phyloP scores from a whole-genome alignment of 1,140 invertebrate genomes.

The Ectropis grisescens region DNA sequence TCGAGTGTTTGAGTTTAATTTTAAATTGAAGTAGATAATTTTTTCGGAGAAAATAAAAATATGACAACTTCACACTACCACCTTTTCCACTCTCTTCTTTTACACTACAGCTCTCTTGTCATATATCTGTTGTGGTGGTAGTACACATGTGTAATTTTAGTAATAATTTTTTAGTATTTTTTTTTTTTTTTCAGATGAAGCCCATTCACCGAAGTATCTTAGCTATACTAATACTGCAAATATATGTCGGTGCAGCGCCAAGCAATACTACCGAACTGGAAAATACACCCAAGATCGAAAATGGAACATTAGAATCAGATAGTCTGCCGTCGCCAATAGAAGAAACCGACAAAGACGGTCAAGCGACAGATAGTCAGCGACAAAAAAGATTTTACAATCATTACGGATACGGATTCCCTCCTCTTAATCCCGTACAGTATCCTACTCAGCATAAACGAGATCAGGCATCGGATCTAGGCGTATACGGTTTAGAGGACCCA shows the following conservation, averaged over 20 bases:
- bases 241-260: slow-evolving; percentile 11
- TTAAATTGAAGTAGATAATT: too few species aligned
- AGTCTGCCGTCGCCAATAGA: slow-evolving; percentile 2
- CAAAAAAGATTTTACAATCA: slow-evolving; percentile 43
- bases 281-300: slow-evolving; percentile 7
- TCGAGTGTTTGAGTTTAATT: too few species aligned
- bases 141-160: too few species aligned
- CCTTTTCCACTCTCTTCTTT: too few species aligned
- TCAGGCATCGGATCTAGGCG: slow-evolving; percentile 15
- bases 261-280: slow-evolving; percentile 12
- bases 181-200: slow-evolving; percentile 11
- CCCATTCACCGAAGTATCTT: slow-evolving; percentile 4
- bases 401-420: slow-evolving; percentile 21
- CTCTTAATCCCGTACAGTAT: slow-evolving; percentile 18
- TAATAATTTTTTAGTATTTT: too few species aligned
- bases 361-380: slow-evolving; percentile 15
- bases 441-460: slow-evolving; percentile 26
- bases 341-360: slow-evolving; percentile 7
- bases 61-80: too few species aligned
- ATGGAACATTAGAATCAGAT: slow-evolving; percentile 4
- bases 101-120: too few species aligned
- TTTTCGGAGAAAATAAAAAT: too few species aligned
- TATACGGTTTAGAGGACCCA: slow-evolving; percentile 24
- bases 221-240: slow-evolving; percentile 13
- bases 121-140: too few species aligned